phyloP scores from a whole-genome alignment of 2,113 vertebrate species.

The Peromyscus maniculatus region DNA sequence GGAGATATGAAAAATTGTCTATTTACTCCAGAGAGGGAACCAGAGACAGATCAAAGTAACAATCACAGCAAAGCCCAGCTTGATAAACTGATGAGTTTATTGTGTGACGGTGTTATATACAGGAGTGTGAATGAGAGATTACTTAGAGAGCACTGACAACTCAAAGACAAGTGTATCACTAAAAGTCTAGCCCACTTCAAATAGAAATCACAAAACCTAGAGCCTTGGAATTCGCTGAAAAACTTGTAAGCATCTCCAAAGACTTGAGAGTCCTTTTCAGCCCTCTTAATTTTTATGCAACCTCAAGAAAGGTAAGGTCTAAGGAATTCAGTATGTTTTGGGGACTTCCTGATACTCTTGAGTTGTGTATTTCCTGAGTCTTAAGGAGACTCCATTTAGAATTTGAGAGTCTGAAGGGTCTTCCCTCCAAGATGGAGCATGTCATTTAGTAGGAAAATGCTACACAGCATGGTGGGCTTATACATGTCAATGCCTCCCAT shows the following conservation, averaged over 20 bases:
- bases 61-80: neutral
- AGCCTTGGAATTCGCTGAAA: neutral
- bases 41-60: neutral
- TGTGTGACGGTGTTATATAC: neutral
- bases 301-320: neutral
- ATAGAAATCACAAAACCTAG: neutral
- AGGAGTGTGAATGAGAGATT: neutral
- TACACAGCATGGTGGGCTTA: neutral
- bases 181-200: neutral
- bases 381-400: neutral
- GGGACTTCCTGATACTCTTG: neutral
- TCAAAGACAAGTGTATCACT: neutral
- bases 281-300: no score
- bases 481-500: no score
- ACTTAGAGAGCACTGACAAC: neutral
- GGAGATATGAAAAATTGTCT: neutral
- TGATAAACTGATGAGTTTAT: neutral
- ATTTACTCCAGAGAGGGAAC: neutral
- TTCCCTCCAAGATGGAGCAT: neutral
- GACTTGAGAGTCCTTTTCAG: neutral
- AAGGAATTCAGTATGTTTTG: neutral
- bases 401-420: neutral
- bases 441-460: neutral
- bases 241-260: neutral
- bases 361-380: neutral